Evolutionary conservation across 1,140 invertebrate species (phyloP).

Genomic region (Spodoptera litura): DNA sequence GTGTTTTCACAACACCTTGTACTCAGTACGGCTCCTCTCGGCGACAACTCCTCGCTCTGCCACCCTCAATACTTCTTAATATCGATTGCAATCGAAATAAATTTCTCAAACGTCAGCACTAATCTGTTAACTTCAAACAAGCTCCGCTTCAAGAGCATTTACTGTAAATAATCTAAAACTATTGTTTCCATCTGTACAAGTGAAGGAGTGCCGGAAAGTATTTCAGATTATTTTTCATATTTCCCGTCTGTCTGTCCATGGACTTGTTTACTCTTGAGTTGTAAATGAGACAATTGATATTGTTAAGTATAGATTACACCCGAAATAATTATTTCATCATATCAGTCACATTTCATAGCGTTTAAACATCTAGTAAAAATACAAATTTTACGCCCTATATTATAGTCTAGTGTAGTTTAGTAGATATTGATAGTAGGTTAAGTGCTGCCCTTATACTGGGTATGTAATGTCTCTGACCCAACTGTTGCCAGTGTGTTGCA

Average conservation of each 20-base stretch:
- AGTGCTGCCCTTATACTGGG: constrained; percentile 62
- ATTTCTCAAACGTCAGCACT: too few species aligned
- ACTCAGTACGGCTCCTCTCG: not conserved
- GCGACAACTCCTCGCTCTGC: too few species aligned
- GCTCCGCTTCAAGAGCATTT: too few species aligned
- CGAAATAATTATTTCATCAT: constrained; percentile 76
- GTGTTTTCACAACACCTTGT: not conserved
- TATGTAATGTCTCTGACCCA: constrained; percentile 33
- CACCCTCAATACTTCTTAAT: too few species aligned
- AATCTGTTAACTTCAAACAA: too few species aligned
- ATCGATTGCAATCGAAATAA: too few species aligned
- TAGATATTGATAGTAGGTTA: constrained; percentile 60
- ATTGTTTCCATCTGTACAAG: not conserved
- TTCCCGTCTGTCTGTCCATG: constrained; percentile 43
- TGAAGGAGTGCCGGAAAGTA: not conserved
- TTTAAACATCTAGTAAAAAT: constrained; percentile 68
- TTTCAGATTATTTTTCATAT: not conserved
- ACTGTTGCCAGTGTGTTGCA: constrained; percentile 20
- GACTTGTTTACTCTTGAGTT: constrained; percentile 49
- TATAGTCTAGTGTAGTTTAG: constrained; percentile 62
- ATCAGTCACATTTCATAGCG: constrained; percentile 75
- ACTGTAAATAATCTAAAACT: not conserved
- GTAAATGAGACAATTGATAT: constrained; percentile 46
- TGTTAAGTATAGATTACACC: constrained; percentile 61
- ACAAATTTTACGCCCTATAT: constrained; percentile 64